Percentiles rank a stretch among this genome's conserved stretches.
phyloP scores from a whole-genome alignment of 2,797 vertebrate genomes.

The Mormyrops boulengeri region DNA sequence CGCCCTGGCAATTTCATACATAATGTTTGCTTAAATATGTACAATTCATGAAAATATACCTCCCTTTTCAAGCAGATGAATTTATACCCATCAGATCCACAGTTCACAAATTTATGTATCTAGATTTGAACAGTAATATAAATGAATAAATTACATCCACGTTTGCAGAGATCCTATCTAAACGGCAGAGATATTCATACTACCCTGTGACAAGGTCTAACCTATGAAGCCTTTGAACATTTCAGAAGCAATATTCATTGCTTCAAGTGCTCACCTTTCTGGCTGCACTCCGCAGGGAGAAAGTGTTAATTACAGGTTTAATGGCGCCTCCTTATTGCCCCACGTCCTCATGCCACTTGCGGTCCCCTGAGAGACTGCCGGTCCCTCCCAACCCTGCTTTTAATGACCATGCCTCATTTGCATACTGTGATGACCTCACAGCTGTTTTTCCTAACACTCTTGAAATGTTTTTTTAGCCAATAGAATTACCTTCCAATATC shows the following conservation, averaged over 20 bases:
- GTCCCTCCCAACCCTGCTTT: conserved; percentile 38
- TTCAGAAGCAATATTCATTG: conserved; percentile 20
- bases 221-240: conserved; percentile 21
- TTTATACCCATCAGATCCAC: not conserved
- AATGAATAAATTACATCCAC: not conserved
- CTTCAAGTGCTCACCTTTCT: conserved; percentile 40
- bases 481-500: conserved; percentile 33
- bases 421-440: conserved; percentile 62
- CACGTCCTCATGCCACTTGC: conserved; percentile 28
- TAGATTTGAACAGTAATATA: not conserved
- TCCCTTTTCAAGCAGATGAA: not conserved
- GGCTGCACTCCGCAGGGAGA: conserved; percentile 29
- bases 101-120: not conserved
- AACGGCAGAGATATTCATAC: not conserved
- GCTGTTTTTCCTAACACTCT: conserved; percentile 52
- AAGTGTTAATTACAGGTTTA: conserved; percentile 36
- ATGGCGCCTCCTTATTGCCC: conserved; percentile 28
- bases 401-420: conserved; percentile 64
- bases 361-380: conserved; percentile 25
- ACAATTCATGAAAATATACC: not conserved
- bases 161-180: not conserved
- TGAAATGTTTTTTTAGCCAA: conserved; percentile 29
- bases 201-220: not conserved
- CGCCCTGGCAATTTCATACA: not conserved
- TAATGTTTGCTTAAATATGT: not conserved